These are phyloP conservation scores for Sinocyclocheilus anophthalmus DNA, from an alignment of 2,113 vertebrate genomes.

Conservation along the genomic window DNA sequence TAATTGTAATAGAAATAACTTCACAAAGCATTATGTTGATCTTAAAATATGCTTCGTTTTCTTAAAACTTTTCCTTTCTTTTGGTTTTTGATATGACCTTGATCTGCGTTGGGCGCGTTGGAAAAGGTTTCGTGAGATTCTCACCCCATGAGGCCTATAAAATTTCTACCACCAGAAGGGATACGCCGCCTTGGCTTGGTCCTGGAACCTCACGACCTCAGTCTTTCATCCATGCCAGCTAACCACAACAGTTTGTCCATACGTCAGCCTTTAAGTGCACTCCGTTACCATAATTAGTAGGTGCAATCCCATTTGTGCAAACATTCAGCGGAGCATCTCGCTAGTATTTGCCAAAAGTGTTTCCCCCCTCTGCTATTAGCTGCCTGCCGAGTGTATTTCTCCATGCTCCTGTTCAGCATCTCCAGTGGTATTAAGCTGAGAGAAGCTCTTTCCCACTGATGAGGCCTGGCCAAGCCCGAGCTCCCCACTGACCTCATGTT, in stretches of 20 bases:
- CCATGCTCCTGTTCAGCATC: slow-evolving; percentile 54
- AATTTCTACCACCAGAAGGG: slow-evolving; percentile 49
- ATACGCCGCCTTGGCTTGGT: slow-evolving; percentile 45
- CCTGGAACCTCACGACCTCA: slow-evolving; percentile 63
- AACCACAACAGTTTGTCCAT: slow-evolving; percentile 71
- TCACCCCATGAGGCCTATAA: slow-evolving; percentile 42
- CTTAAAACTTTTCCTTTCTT: neutral
- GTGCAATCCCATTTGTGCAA: slow-evolving; percentile 63
- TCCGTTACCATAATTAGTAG: slow-evolving; percentile 73
- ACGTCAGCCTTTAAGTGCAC: slow-evolving; percentile 70
- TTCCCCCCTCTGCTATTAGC: slow-evolving; percentile 45
- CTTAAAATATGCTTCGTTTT: neutral
- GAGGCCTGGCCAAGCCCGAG: slow-evolving; percentile 58
- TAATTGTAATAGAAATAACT: neutral
- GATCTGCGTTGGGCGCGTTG: no score
- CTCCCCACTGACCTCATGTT: slow-evolving; percentile 65
- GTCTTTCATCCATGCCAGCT: slow-evolving; percentile 41
- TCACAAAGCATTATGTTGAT: neutral
- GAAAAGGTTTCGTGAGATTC: neutral
- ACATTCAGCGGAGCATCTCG: slow-evolving; percentile 62
- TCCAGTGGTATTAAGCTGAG: slow-evolving; percentile 61
- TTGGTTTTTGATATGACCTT: neutral
- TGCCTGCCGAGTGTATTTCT: slow-evolving; percentile 59
- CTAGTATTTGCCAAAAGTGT: slow-evolving; percentile 55
- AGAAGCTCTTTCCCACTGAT: slow-evolving; percentile 60